A percentile compares a stretch with the other conserved stretches of the same genome.
Conservation (phyloP, 2,888 invertebrate species). For the Pimpla rufipes region DNA sequence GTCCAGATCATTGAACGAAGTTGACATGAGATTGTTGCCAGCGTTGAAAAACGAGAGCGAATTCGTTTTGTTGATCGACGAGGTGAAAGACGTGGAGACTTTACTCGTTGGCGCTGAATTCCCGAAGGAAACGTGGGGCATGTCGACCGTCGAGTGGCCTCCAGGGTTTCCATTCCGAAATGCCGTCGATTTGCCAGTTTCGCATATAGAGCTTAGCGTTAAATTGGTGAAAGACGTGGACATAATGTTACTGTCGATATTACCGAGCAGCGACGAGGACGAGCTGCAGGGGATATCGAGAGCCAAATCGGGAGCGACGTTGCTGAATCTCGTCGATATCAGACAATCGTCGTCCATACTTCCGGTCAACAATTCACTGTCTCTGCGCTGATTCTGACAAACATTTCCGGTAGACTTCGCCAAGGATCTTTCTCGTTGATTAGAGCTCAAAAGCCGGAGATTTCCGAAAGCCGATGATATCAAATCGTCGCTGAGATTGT, state of each 20-base stretch:
- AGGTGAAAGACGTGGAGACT: conserved; percentile 32
- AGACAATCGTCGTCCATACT: conserved; percentile 70
- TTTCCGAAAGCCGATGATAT: conserved; percentile 65
- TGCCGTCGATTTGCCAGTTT: conserved; percentile 42
- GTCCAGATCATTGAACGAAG: conserved; percentile 74
- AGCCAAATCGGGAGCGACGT: conserved; percentile 73
- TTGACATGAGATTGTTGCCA: conserved; percentile 78
- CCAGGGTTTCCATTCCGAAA: conserved; percentile 55
- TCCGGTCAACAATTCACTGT: conserved; percentile 29
- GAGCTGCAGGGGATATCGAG: conserved; percentile 72
- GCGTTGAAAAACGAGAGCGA: conserved; percentile 74
- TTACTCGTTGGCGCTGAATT: conserved; percentile 51
- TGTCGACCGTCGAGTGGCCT: conserved; percentile 41
- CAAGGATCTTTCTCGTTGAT: conserved; percentile 53
- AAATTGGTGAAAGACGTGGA: conserved; percentile 79
- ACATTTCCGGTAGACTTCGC: conserved; percentile 61
- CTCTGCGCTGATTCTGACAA: conserved; percentile 34
- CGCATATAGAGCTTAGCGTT: conserved; percentile 53
- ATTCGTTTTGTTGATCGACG: conserved; percentile 33
- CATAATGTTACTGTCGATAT: conserved; percentile 77
- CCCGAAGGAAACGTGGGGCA: conserved; percentile 54
- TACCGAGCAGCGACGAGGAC: conserved; percentile 71
- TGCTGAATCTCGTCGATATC: conserved; percentile 76
- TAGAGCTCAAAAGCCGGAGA: conserved; percentile 50
- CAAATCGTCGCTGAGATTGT: conserved; percentile 63